phyloP scores from a whole-genome alignment of 2,888 invertebrate species.

The Steromphala cineraria region DNA sequence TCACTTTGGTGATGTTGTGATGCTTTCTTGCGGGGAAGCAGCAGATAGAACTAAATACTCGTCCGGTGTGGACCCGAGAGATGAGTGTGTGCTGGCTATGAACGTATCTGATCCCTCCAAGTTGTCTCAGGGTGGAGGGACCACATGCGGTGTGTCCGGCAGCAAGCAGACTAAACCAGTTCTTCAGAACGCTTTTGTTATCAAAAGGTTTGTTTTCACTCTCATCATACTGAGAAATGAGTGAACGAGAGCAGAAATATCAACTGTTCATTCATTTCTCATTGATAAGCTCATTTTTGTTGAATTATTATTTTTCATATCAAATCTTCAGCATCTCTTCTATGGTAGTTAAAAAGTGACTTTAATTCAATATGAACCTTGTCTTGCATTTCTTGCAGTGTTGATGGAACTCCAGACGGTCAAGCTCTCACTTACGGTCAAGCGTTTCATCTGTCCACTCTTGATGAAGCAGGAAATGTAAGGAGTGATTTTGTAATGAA shows the following conservation, averaged over 20 bases:
- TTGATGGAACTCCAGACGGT: constrained; percentile 61
- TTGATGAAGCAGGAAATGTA: constrained; percentile 61
- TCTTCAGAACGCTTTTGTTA: constrained; percentile 61
- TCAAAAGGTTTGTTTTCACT: constrained; percentile 57
- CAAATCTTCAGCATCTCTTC: too few relatives aligned
- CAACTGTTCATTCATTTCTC: too few relatives aligned
- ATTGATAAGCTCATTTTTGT: too few relatives aligned
- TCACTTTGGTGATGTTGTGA: constrained; percentile 71
- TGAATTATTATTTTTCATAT: too few relatives aligned
- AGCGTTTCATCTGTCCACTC: constrained; percentile 63
- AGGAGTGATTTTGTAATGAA: constrained; percentile 33
- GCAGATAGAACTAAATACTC: constrained; percentile 56
- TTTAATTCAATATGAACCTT: too few relatives aligned
- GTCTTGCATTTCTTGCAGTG: constrained; percentile 54
- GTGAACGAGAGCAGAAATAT: too few relatives aligned
- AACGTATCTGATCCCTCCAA: constrained; percentile 49
- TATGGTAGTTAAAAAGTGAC: too few relatives aligned
- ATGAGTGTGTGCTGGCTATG: constrained; percentile 58
- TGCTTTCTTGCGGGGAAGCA: constrained; percentile 62
- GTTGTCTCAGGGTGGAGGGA: constrained; percentile 46
- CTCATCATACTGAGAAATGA: too few relatives aligned
- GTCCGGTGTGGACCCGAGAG: constrained; percentile 58
- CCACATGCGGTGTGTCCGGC: constrained; percentile 51
- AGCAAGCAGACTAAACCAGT: constrained; percentile 46
- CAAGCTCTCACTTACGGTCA: constrained; percentile 65